Base-by-base conservation (phyloP, 2,888 invertebrate species). In the Hymenopus coronatus region DNA sequence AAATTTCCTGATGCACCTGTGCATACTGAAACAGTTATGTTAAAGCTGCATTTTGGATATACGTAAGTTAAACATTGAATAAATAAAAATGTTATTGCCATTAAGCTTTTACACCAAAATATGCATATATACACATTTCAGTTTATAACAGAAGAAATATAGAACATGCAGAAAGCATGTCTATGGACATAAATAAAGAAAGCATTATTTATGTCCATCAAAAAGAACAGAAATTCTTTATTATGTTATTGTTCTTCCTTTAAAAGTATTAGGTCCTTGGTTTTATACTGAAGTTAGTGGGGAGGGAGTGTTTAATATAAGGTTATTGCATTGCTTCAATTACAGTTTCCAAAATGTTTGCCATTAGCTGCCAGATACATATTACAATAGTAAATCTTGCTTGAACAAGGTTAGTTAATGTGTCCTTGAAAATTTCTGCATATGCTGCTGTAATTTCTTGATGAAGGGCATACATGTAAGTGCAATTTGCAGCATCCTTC, bases 1-100 rank as follows among this genome's bases (percentile, higher is more conserved):
- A 93, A 91, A 89, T 94, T 93, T 1, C 94, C 94, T 87, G 93
- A 91, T n/a, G 94, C 92, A 12, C 94, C 94, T 20, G 93, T 92
- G 90, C 94, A 94, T 30, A 94, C 94, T 94, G 92, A 87, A 91
- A 91, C 15, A 84, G 25, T 28, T 12, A 40, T 40, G 12, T 40
- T 40, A 6, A 12, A 40, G 12, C 9, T 40, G 40, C 2, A 1
- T 40, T 33, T 40, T n/a, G 1, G 12, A 12, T 40, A 40, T 12
- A 12, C 9, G 6, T 33, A 12, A 1, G 12, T 40, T 6, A 40
- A 9, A 40, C 4, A 33, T 33, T 33, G 8, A 33, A 33, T 33
- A 33, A 33, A 40, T 40, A 12, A 40, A 40, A 12, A 40, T 12
- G 9, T 40, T 12, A 40, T 40, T 40, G 12, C 40, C 9, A 33